These are phyloP conservation scores for Drosophila kikkawai DNA, from an alignment of 1,140 invertebrate genomes.

Conservation along the genomic window DNA sequence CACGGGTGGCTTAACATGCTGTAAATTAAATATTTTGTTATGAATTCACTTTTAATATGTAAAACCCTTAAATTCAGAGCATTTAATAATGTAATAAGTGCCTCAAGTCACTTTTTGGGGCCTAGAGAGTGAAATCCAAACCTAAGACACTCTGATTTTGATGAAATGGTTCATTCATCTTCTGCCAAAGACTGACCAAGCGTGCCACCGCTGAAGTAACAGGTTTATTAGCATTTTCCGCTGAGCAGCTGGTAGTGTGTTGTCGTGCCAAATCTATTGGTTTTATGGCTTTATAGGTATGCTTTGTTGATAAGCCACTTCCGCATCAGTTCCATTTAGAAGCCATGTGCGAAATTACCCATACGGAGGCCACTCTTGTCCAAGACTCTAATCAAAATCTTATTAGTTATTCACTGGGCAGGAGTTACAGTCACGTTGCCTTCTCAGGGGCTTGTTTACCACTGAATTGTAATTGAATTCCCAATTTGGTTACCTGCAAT, in stretches of 20 bases:
- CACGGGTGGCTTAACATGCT: slow-evolving; percentile 30
- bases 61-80: background rate
- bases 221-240: slow-evolving; percentile 52
- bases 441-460: background rate
- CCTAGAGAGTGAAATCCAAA: background rate
- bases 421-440: slow-evolving; percentile 3
- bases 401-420: background rate
- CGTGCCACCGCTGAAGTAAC: slow-evolving; percentile 26
- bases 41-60: background rate
- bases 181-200: slow-evolving; percentile 2
- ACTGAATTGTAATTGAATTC: background rate
- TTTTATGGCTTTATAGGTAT: slow-evolving; percentile 19
- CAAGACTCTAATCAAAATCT: background rate
- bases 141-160: background rate
- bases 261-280: slow-evolving; percentile 18
- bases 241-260: slow-evolving; percentile 5
- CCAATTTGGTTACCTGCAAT: background rate
- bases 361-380: slow-evolving; percentile 10
- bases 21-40: slow-evolving; percentile 6
- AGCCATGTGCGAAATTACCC: slow-evolving; percentile 10
- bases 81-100: no score
- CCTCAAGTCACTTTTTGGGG: no score
- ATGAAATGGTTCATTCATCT: slow-evolving; percentile 19
- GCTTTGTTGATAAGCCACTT: slow-evolving; percentile 28
- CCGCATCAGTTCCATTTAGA: slow-evolving; percentile 40